Evolutionary conservation across 2,888 invertebrate genomes (phyloP), one percentile per base, ranked within the genome.

Genomic region (Noctuana brunneofusca): DNA sequence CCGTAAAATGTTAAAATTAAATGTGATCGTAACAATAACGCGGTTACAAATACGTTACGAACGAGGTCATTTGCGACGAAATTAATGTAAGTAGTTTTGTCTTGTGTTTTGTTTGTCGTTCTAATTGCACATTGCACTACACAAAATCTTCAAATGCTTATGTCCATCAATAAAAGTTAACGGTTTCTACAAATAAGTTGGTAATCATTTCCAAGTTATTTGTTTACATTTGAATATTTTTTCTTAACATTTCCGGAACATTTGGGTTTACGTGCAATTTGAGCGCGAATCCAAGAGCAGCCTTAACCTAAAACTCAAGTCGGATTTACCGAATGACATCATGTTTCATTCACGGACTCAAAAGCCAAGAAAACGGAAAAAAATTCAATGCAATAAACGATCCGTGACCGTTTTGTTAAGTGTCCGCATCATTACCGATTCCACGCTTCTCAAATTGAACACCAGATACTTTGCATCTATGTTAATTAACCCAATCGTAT

Each of bases 381-480:
- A 66, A 65, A 64, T 59, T 55, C 64, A 68, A 70, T 65, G 64
- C 63, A 70, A 74, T 80, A 76, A 83, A 41, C 74, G 69, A 59
- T 66, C 78, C 82, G 77, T 84, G 82, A 81, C 79, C 73, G 69
- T 77, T 80, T 75, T 76, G 69, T 71, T 72, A 73, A 76, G 68
- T 72, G 67, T 71, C 71, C 65, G 68, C 68, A 77, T 79, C 76
- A 86, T 86, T 85, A 86, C 71, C 77, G 71, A 87, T 87, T 83
- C 75, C 75, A 85, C 80, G 84, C 70, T 64, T 5, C 6, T 41
- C 38, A 58, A 74, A 76, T 71, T 67, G 65, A 74, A 71, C 72
- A 75, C 71, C 71, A 50, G 66, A 69, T 70, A 71, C 64, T 71
- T 75, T 71, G 71, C 75, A 72, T 56, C 14, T 9, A 32, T 27